Evolutionary conservation across 2,888 invertebrate species (phyloP), one percentile per base, ranked within the genome.

Genomic region (Rutpela maculata): DNA sequence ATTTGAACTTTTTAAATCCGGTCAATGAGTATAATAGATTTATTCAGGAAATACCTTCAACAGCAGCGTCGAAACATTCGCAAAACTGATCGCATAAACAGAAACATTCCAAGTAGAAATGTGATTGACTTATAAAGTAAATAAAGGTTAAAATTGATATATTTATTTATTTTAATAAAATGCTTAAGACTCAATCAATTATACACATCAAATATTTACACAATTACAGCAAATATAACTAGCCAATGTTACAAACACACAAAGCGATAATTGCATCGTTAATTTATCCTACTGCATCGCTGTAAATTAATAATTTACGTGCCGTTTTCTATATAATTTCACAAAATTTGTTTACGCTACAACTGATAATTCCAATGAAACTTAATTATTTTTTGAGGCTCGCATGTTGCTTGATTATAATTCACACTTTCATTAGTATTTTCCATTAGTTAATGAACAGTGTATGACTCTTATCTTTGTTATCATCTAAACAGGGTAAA

Each of bases 361-460:
- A 50, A 50, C n/a, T 50, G 15, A 50, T 50, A 50, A 50, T 50
- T 50, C 10, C 63, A 63, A 43, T 15, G 43, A 65, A 19, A 65
- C 12, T 15, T 63, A 38, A 65, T 65, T 65, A 63, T 63, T 63
- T 70, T 62, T 70, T 26, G 35, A 59, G n/a, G 60, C 15, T 43
- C 12, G 70, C 70, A 43, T 35, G 60, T 38, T 31, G 4, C 31
- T 69, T 22, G 18, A 38, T 60, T 60, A 43, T 60, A 70, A 70
- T 70, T 70, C 38, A n/a, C n/a, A 38, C 60, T 50, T 60, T 19
- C 17, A 35, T 70, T 60, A 60, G 31, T 18, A 6, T 65, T 22
- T 19, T 60, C 70, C 70, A 70, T 70, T 70, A 70, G 70, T 38
- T 70, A 70, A 70, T 70, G 38, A 70, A 43, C 17, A 59, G 57